Evolutionary conservation across 2,113 vertebrate genomes (phyloP), one percentile per base, ranked within the genome.

Genomic region (Cyanoramphus novaezelandiae): DNA sequence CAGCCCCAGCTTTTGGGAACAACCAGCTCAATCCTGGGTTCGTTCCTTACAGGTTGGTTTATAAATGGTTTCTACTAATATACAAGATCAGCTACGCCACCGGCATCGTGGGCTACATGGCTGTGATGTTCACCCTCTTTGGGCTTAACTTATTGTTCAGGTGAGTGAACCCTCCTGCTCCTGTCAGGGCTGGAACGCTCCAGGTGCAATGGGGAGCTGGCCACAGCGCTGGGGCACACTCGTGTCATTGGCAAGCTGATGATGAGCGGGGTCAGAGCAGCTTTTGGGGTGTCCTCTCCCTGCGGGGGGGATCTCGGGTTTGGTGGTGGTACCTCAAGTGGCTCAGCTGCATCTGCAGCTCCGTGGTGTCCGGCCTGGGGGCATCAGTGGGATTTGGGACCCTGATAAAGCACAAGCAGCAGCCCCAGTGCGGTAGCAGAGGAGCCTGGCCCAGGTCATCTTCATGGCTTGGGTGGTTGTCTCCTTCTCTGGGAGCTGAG

Each of bases 51-150:
- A 99, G 99, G 97, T 97, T 99, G 98, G 99, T 99, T 89, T 99
- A 99, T 96, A 99, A 99, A 95, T 99, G 99, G 99, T 99, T 99
- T 92, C 98, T 99, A 13, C 98, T 99, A 3, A 98, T 99, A 90
- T 99, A 99, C 98, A 99, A 99, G 97, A 98, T 99, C 96, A 99
- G 99, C 97, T 99, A 99, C 44, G 98, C 98, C 80, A 99, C 98
- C 3, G 99, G 99, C 23, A 99, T 99, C 5, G 97, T 99, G 77
- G 99, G 99, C 67, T 99, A 99, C 96, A 98, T 98, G 89, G 99
- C 99, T 13, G 99, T 99, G 80, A 99, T 99, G 99, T 99, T 99
- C 94, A 99, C 99, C 6, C 99, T 99, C 70, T 99, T 99, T 93
- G 99, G 99, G 83, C 98, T 99, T 86, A 99, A 99, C 90, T 97